Evolutionary conservation across 2,797 vertebrate species (phyloP).

Genomic region (Masticophis lateralis): DNA sequence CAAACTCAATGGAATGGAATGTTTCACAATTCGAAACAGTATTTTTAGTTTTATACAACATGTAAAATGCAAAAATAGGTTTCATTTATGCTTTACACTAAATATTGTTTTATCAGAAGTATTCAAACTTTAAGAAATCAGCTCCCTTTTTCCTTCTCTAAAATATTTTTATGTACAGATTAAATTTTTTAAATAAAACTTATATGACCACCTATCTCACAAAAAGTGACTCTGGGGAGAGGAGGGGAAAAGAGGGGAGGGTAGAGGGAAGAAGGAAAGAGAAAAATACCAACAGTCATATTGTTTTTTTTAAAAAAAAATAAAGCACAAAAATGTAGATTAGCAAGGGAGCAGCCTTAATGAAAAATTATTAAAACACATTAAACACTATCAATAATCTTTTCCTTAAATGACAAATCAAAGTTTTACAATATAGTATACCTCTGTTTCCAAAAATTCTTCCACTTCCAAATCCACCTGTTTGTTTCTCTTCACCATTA

Average conservation of each 20-base stretch:
- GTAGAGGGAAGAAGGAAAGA: background rate
- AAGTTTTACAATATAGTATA: conserved; percentile 28
- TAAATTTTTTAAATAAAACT: background rate
- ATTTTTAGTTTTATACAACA: background rate
- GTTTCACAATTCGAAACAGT: background rate
- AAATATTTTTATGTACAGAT: background rate
- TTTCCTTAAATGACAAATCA: background rate
- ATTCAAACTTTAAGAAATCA: background rate
- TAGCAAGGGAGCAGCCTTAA: background rate
- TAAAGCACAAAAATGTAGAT: background rate
- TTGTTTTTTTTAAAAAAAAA: background rate
- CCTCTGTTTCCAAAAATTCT: conserved; percentile 60
- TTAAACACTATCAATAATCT: background rate
- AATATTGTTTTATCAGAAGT: background rate
- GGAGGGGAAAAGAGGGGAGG: no score
- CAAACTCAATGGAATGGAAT: background rate
- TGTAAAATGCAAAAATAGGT: background rate
- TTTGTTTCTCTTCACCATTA: conserved; percentile 40
- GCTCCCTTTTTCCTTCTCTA: background rate
- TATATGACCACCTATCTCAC: background rate
- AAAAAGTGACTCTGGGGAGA: background rate
- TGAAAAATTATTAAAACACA: background rate
- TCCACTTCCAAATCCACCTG: conserved; percentile 49
- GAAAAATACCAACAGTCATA: background rate
- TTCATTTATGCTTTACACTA: background rate